Base-by-base conservation (phyloP, 1,140 invertebrate species). In the Drosophila parabipectinata region DNA sequence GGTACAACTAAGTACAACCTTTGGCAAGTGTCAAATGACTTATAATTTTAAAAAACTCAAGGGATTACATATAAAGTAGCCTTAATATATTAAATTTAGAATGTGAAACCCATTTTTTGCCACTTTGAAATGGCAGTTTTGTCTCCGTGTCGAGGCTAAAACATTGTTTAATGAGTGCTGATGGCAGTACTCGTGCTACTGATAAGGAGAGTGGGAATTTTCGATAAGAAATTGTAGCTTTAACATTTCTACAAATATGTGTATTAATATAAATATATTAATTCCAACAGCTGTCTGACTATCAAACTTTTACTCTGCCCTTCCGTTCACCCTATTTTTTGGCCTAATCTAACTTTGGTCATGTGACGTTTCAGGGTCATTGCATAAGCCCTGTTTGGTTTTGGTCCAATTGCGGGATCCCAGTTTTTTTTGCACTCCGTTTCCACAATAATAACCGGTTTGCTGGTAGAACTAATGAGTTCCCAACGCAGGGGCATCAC, bases 391-490 rank as follows among this genome's bases (percentile, higher is more conserved):
- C 34, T 39, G 32, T 48, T 56, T 15, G 30, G 50, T 37, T 48
- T 28, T 28, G 26, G 26, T 6, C 26, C 26, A 28, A 28, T 28
- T 69, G 62, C n/a, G 21, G 14, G 32, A 47, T 68, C 14, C 51
- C 66, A 39, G n/a, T 44, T 44, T 66, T 45, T 59, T 64, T 58
- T 72, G 44, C 52, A 64, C 59, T 52, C 1, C 15, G 26, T 72
- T 57, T 18, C n/a, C 39, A 53, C 10, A 67, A 28, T 58, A 60
- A 67, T 58, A 66, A 67, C 60, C 67, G 75, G 75, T 78, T 78
- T 18, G 67, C 59, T 77, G 75, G 34, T 58, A 71, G 73, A 69
- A 71, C 74, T 77, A 77, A 78, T 78, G 67, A 63, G 30, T 39
- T 55, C 28, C 26, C 30, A 32, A 2, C 1, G 37, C 64, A 77